Evolutionary conservation across 2,888 invertebrate genomes (phyloP), one percentile per base, ranked within the genome.

Genomic region (Eupithecia dodoneata): DNA sequence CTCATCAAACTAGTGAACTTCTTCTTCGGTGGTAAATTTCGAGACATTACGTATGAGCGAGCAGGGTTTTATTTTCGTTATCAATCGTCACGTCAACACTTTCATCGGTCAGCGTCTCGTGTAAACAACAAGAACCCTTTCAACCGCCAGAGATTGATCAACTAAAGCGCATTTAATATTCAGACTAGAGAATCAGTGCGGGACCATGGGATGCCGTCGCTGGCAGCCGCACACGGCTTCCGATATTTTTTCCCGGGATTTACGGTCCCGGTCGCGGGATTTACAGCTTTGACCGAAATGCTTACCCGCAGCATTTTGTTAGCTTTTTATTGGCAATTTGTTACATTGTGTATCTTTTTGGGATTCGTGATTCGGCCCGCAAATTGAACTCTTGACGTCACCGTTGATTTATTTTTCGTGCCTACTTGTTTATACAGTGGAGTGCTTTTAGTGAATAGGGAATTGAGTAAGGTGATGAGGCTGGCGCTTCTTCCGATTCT

Each of bases 321-420:
- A 93, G 92, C 90, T 92, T 93, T 94, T 94, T 93, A 94, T 93
- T 91, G 93, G 88, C 93, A 92, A 93, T 94, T 93, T 92, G 93
- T 93, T 92, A 92, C 93, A 92, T 90, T 91, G 90, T 93, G 91
- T 93, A 93, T 92, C 92, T 93, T 91, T 91, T 90, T 89, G 86
- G 88, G 89, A 88, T 89, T 87, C 86, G 87, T 89, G 89, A 89
- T 91, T 89, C 87, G 85, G 85, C 85, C 87, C 88, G 84, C 89
- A 89, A 92, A 92, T 92, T 90, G 91, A 89, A 88, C 91, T 81
- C 80, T 84, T 82, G 82, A 81, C 82, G 82, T 81, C 76, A 74
- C 79, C 76, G 76, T 82, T 84, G 82, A 82, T 83, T 83, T 83
- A 83, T 84, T 84, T 83, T 81, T 81, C 78, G 81, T 79, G 73